Conservation (phyloP, 2,888 invertebrate genomes). For the Glomeris marginata region DNA sequence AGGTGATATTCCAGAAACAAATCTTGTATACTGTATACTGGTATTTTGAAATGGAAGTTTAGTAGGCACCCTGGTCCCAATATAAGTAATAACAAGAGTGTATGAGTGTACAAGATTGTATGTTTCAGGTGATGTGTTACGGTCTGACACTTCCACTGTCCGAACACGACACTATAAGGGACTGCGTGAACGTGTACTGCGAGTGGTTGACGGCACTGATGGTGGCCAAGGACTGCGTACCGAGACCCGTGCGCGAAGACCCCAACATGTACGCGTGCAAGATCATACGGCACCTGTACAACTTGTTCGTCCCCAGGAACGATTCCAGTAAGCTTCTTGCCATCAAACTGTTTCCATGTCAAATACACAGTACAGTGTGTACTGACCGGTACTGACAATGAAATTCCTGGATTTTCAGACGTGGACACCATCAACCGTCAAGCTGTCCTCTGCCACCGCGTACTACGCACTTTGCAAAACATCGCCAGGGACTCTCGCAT, state of each 20-base stretch:
- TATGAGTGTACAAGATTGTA: too few species aligned
- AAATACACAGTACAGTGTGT: too few species aligned
- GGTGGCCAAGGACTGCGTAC: constrained; percentile 71
- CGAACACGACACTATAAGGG: constrained; percentile 87
- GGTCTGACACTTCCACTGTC: constrained; percentile 75
- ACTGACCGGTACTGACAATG: too few species aligned
- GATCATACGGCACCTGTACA: constrained; percentile 83
- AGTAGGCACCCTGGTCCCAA: too few species aligned
- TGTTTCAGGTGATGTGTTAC: constrained; percentile 67
- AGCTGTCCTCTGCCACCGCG: constrained; percentile 82
- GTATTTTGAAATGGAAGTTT: too few species aligned
- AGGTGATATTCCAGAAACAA: too few species aligned
- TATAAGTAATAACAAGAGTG: too few species aligned
- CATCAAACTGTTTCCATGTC: too few species aligned
- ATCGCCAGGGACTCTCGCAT: constrained; percentile 56
- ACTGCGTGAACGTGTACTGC: constrained; percentile 92
- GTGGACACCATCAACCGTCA: constrained; percentile 69
- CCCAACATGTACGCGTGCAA: constrained; percentile 79
- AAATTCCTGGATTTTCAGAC: too few species aligned
- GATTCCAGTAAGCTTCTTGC: constrained; percentile 46
- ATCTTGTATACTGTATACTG: too few species aligned
- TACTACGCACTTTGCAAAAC: constrained; percentile 66
- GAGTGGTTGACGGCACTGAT: constrained; percentile 87
- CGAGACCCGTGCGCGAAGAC: constrained; percentile 71
- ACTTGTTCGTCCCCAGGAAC: constrained; percentile 81